A percentile compares a stretch with the other conserved stretches of the same genome.
Evolutionary conservation across 2,888 invertebrate species (phyloP).

Genomic region (Latheticus oryzae): DNA sequence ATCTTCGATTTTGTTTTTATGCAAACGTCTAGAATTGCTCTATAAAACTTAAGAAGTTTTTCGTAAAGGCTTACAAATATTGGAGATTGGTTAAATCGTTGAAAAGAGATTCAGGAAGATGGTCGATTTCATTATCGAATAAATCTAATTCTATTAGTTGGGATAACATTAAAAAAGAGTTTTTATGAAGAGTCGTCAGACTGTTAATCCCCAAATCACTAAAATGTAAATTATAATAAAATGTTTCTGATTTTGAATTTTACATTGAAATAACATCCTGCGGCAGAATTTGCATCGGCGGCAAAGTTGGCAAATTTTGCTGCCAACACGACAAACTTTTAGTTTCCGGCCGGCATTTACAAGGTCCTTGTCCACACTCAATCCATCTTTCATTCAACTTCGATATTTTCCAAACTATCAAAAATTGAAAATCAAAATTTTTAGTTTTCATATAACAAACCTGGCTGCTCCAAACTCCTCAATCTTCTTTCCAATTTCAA

Average conservation of each 20-base stretch:
- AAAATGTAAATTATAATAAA: slow-evolving; percentile 35
- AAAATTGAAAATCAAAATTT: slow-evolving; percentile 25
- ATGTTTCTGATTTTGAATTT: slow-evolving; percentile 48
- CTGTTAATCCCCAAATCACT: slow-evolving; percentile 81
- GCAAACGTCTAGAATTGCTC: slow-evolving; percentile 70
- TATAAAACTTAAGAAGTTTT: not conserved
- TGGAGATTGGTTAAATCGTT: slow-evolving; percentile 72
- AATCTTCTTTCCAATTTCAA: slow-evolving; percentile 73
- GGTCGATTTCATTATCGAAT: slow-evolving; percentile 79
- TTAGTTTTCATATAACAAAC: slow-evolving; percentile 60
- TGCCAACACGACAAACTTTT: slow-evolving; percentile 78
- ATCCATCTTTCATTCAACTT: slow-evolving; percentile 72
- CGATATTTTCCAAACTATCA: slow-evolving; percentile 75
- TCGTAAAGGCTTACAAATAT: slow-evolving; percentile 74
- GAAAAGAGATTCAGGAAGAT: slow-evolving; percentile 74
- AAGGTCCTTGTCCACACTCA: slow-evolving; percentile 72
- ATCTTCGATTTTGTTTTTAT: slow-evolving; percentile 75
- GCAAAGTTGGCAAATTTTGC: slow-evolving; percentile 70
- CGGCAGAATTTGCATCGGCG: slow-evolving; percentile 73
- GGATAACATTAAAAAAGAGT: slow-evolving; percentile 75
- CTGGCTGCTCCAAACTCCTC: slow-evolving; percentile 77
- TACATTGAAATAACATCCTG: slow-evolving; percentile 75
- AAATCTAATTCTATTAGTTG: slow-evolving; percentile 76
- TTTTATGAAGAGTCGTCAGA: slow-evolving; percentile 75
- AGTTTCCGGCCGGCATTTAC: slow-evolving; percentile 74